Evolutionary conservation across 2,888 invertebrate species (phyloP).

Genomic region (Steromphala cineraria): DNA sequence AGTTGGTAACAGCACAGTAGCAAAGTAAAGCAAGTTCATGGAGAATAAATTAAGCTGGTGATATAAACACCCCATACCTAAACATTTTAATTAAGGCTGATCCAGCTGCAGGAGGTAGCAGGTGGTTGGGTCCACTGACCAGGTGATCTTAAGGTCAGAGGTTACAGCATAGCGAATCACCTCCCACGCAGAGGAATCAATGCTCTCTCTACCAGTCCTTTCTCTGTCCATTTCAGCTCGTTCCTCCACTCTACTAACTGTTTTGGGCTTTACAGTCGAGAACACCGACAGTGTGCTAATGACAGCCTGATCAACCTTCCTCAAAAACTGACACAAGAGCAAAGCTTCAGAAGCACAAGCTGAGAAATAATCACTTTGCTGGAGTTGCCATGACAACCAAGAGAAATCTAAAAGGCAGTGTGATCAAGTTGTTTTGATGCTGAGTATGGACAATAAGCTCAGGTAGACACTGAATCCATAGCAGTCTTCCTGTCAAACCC

Average conservation of each 20-base stretch:
- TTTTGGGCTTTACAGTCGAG: neutral
- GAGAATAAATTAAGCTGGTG: too few relatives aligned
- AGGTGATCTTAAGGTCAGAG: neutral
- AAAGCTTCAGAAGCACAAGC: neutral
- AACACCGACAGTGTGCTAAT: neutral
- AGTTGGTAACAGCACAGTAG: too few relatives aligned
- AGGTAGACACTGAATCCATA: neutral
- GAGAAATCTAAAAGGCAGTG: slow-evolving; percentile 15
- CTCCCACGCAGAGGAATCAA: neutral
- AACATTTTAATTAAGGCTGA: too few relatives aligned
- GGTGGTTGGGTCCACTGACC: neutral
- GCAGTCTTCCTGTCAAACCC: too few relatives aligned
- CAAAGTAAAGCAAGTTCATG: too few relatives aligned
- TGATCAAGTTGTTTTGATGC: slow-evolving; percentile 6
- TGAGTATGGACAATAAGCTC: slow-evolving; percentile 17
- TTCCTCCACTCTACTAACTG: neutral
- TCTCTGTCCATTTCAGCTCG: neutral
- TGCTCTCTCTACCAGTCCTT: neutral
- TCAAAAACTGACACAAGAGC: slow-evolving; percentile 13
- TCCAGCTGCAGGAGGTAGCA: neutral
- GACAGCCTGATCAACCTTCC: slow-evolving; percentile 7
- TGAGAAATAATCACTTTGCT: slow-evolving; percentile 12
- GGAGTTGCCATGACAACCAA: slow-evolving; percentile 11
- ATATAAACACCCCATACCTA: too few relatives aligned
- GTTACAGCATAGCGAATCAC: neutral